Base-by-base conservation (phyloP, 2,888 invertebrate genomes). In the Pandemis cinnamomeana region DNA sequence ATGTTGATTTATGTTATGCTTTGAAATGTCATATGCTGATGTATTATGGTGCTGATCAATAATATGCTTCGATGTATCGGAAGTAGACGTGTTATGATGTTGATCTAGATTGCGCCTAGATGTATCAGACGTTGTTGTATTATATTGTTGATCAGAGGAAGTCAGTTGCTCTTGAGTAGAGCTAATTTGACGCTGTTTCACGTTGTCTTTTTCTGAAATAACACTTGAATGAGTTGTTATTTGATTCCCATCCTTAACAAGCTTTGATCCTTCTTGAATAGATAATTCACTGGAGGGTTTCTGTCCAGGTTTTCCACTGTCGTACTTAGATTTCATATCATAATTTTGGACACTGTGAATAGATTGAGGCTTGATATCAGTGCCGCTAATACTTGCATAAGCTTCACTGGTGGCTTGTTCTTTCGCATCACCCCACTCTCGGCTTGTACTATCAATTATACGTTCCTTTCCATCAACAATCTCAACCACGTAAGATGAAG, bases 401-500 rank as follows among this genome's bases (percentile, higher is more conserved):
- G 91, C 91, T 87, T 96, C 95, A 77, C 94, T 95, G 68, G 89
- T 84, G 51, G 89, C 87, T 72, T 92, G 85, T 77, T 93, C 91
- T 82, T 94, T 81, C 62, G 90, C 92, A 81, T 94, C 93, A 64
- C 95, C 95, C 87, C 95, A 94, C 86, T 96, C 95, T 79, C 95
- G 94, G 67, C 94, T 95, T 70, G 95, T 95, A 79, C 93, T 93
- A 76, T 96, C 95, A 61, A 96, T 88, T 60, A 96, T 93, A 55
- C 95, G 89, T 87, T 96, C 96, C 84, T 95, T 95, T 1, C 96
- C 96, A 81, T 96, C 95, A 36, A 96, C 95, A 77, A 95, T 95
- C 89, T 96, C 96, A 64, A 96, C 95, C 46, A 95, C 95, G 81
- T 96, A 96, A 15, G 96, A 96, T 20, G 95, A 95, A 1, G 96